Evolutionary conservation across 2,888 invertebrate species (phyloP).

Genomic region (Ashinkailepas kermadecensis): DNA sequence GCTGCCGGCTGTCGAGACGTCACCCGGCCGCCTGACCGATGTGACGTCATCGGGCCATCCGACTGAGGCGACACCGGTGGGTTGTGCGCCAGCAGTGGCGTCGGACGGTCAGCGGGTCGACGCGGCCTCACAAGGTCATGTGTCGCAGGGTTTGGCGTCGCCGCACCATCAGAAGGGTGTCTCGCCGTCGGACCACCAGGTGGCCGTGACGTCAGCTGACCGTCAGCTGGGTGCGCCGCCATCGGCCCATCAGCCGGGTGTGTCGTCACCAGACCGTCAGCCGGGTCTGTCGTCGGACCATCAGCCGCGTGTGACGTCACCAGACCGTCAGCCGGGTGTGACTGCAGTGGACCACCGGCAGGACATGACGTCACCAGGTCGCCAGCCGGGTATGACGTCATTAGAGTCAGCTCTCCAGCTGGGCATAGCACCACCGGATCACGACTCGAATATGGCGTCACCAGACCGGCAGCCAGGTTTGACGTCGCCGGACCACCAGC

Average conservation of each 20-base stretch:
- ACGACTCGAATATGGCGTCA: neutral
- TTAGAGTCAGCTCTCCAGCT: slow-evolving; percentile 12
- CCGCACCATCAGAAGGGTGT: no score
- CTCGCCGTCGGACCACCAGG: no score
- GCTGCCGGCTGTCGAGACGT: neutral
- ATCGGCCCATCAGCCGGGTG: no score
- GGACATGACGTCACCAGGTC: slow-evolving; percentile 21
- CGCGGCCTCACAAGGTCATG: slow-evolving; percentile 8
- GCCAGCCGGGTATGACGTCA: neutral
- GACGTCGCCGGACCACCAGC: no score
- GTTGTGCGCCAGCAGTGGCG: no score
- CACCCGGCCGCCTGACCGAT: neutral
- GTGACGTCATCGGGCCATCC: neutral
- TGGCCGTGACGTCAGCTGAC: no score
- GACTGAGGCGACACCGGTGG: neutral
- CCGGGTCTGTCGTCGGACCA: no score
- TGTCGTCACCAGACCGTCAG: neutral
- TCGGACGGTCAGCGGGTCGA: no score
- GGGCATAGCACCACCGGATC: slow-evolving; percentile 25
- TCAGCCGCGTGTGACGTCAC: slow-evolving; percentile 16
- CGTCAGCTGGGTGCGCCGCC: no score
- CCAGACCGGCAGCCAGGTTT: no score
- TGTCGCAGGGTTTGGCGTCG: neutral
- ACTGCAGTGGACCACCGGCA: neutral
- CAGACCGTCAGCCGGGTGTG: neutral